Evolutionary conservation across 2,113 vertebrate species (phyloP).

Genomic region (Dendropsophus ebraccatus): DNA sequence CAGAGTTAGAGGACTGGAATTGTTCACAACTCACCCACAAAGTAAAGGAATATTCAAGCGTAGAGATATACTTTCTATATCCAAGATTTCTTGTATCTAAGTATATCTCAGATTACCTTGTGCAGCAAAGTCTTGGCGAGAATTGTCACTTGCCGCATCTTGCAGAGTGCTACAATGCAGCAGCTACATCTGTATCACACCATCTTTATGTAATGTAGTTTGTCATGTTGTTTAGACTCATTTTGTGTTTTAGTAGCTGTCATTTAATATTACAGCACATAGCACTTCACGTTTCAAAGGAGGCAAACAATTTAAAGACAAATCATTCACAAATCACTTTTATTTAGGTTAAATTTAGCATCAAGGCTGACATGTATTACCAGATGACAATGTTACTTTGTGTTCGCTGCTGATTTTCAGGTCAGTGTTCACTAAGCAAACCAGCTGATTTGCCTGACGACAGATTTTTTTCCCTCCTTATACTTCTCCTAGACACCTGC

Average conservation of each 20-base stretch:
- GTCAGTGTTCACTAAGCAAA: constrained; percentile 5
- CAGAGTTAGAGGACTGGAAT: no score
- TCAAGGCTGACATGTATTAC: constrained; percentile 18
- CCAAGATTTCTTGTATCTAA: background rate
- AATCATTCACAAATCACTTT: constrained; percentile 45
- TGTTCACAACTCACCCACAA: no score
- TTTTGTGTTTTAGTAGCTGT: constrained; percentile 36
- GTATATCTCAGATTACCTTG: background rate
- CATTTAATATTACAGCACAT: constrained; percentile 34
- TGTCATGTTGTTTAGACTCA: constrained; percentile 40
- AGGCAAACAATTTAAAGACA: constrained; percentile 40
- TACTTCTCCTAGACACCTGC: background rate
- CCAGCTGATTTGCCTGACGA: constrained; percentile 2
- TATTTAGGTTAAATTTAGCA: constrained; percentile 43
- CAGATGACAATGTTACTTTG: constrained; percentile 42
- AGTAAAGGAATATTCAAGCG: no score
- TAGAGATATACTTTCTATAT: no score
- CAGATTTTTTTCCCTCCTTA: background rate
- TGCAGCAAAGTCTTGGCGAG: background rate
- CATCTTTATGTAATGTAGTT: constrained; percentile 9
- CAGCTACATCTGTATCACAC: constrained; percentile 22
- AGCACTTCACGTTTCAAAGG: constrained; percentile 35
- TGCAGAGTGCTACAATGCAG: background rate
- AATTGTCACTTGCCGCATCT: background rate
- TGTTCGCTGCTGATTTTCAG: constrained; percentile 25